Conservation (phyloP, 2,797 vertebrate species). For the Pelochelys cantorii region DNA sequence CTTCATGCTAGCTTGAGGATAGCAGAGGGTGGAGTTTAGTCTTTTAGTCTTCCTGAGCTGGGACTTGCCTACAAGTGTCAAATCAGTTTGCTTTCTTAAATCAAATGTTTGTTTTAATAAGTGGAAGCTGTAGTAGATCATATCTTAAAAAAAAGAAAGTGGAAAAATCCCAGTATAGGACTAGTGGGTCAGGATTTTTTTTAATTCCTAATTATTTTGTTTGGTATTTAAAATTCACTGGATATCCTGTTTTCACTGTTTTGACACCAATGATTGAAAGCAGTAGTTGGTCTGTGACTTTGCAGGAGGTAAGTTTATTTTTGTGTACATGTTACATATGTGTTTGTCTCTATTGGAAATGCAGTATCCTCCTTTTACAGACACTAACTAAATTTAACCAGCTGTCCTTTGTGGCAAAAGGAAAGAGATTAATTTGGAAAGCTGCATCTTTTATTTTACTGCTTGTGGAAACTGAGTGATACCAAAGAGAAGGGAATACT, state of each 20-base stretch:
- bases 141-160: slow-evolving; percentile 21
- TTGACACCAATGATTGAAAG: slow-evolving; percentile 84
- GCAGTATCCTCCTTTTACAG: slow-evolving; percentile 82
- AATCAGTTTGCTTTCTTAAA: slow-evolving; percentile 36
- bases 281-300: slow-evolving; percentile 81
- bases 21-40: slow-evolving; percentile 70
- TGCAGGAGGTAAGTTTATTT: slow-evolving; percentile 85
- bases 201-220: slow-evolving; percentile 45
- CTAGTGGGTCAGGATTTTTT: slow-evolving; percentile 28
- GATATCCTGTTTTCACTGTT: slow-evolving; percentile 79
- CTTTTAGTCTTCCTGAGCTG: slow-evolving; percentile 43
- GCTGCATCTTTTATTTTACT: slow-evolving; percentile 24
- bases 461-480: not conserved
- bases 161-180: slow-evolving; percentile 18
- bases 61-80: slow-evolving; percentile 61
- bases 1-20: slow-evolving; percentile 20
- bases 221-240: slow-evolving; percentile 74
- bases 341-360: slow-evolving; percentile 79
- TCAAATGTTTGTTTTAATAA: slow-evolving; percentile 11
- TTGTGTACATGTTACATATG: slow-evolving; percentile 65
- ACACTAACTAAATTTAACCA: slow-evolving; percentile 20
- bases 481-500: not conserved
- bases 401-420: not conserved
- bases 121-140: slow-evolving; percentile 30
- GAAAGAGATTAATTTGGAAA: not conserved